Percentiles rank a stretch among this genome's conserved stretches.
Evolutionary conservation across 2,797 vertebrate genomes (phyloP).

Genomic region (Cossypha caffra): DNA sequence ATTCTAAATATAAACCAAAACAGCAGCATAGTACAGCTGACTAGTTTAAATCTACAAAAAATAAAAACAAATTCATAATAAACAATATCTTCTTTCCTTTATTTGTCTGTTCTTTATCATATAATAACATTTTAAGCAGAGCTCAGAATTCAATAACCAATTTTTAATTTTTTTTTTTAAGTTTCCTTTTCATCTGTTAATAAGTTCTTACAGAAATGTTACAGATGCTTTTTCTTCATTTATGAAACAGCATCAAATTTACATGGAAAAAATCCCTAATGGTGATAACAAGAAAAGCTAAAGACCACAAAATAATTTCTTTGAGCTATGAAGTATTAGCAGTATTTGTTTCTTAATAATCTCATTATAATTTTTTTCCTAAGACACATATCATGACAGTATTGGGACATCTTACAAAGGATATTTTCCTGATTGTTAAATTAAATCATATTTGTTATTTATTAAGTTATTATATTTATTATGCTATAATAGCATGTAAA

Average conservation of each 20-base stretch:
- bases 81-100: not conserved
- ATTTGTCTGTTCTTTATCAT: not conserved
- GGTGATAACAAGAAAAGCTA: not conserved
- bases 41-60: not conserved
- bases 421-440: not conserved
- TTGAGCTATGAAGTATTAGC: not conserved
- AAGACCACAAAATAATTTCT: not conserved
- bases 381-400: not conserved
- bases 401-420: not conserved
- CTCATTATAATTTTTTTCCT: not conserved
- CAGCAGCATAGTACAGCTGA: not conserved
- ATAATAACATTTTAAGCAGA: not conserved
- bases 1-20: slow-evolving; percentile 1
- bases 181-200: not conserved
- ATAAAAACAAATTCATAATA: not conserved
- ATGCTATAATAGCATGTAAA: too few relatives aligned
- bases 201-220: not conserved
- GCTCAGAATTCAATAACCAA: not conserved
- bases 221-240: not conserved
- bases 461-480: too few relatives aligned
- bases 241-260: not conserved
- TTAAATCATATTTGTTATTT: not conserved
- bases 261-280: not conserved
- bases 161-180: not conserved
- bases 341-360: slow-evolving; percentile 23